Evolutionary conservation across 2,113 vertebrate species (phyloP).

Genomic region (Dendropsophus ebraccatus): DNA sequence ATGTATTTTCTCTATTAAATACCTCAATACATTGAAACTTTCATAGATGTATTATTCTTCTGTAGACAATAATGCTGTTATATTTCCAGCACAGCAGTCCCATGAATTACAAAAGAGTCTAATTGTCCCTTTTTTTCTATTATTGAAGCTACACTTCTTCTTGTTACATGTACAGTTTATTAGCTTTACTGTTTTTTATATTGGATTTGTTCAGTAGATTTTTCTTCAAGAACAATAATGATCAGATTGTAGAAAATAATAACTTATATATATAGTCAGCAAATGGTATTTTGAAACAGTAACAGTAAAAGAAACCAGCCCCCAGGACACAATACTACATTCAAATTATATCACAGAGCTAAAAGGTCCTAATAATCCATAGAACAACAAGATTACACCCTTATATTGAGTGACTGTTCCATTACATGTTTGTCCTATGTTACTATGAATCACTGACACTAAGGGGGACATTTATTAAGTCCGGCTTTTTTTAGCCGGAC

Average conservation of each 20-base stretch:
- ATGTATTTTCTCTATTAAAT: conserved; percentile 44
- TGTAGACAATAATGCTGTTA: conserved; percentile 26
- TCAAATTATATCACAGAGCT: background rate
- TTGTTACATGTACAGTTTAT: conserved; percentile 32
- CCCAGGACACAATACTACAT: background rate
- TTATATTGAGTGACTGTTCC: background rate
- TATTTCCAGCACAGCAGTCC: conserved; percentile 11
- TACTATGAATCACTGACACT: background rate
- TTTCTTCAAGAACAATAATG: background rate
- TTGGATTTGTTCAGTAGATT: conserved; percentile 19
- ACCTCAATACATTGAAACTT: background rate
- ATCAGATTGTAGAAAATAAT: background rate
- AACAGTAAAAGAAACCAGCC: background rate
- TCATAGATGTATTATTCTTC: conserved; percentile 43
- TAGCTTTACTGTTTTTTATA: conserved; percentile 25
- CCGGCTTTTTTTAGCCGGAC: no score
- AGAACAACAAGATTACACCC: background rate
- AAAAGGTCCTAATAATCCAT: background rate
- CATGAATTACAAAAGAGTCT: conserved; percentile 31
- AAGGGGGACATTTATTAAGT: no score
- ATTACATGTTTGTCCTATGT: background rate
- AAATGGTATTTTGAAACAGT: background rate
- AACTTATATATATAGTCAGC: background rate
- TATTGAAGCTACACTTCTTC: conserved; percentile 15
- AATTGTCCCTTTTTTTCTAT: conserved; percentile 26